Base-by-base conservation (phyloP, 2,113 vertebrate genomes). In the Seriola aureovittata region DNA sequence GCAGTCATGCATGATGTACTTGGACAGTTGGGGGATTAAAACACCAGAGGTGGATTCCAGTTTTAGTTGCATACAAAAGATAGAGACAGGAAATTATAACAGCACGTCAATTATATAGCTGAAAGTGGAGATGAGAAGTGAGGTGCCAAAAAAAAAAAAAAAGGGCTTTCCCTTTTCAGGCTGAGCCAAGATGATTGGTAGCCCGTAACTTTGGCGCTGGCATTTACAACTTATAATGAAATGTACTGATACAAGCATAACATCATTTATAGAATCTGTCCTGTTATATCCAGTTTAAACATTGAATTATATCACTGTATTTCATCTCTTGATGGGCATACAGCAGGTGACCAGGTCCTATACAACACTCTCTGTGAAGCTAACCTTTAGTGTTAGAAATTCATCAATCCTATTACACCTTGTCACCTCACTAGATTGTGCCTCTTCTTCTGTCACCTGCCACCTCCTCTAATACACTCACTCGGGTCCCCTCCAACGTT, bases 171-270 rank as follows among this genome's bases (percentile, higher is more conserved):
- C 40, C 54, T 62, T 80, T 52, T 67, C 29, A 57, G 40, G 32
- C 48, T 17, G 50, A 71, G 25, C 63, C 73, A 13, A 67, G 71
- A 82, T 87, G 84, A 90, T 78, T 80, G 75, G 84, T 86, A 19
- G 55, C n/a, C 44, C 0, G 10, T 72, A 81, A 86, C n/a, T 69
- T 78, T 29, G 54, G 34, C 44, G 8, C 64, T 82, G 77, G 75
- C 81, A 84, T 90, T 91, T 90, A 87, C 68, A 87, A 78, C 71
- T 74, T 84, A 64, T 66, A 85, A 90, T 84, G 63, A 83, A 72
- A 75, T 29, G 66, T 5, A 44, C 79, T 82, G 36, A 82, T 82
- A 84, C 67, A 84, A 66, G 62, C 58, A 44, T 75, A 68, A 58
- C 48, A 73, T 80, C 11, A 81, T 80, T 85, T 57, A 67, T 23